Evolutionary conservation across 1,140 invertebrate species (phyloP), one percentile per base, ranked within the genome.

Genomic region (Helicoverpa armigera): DNA sequence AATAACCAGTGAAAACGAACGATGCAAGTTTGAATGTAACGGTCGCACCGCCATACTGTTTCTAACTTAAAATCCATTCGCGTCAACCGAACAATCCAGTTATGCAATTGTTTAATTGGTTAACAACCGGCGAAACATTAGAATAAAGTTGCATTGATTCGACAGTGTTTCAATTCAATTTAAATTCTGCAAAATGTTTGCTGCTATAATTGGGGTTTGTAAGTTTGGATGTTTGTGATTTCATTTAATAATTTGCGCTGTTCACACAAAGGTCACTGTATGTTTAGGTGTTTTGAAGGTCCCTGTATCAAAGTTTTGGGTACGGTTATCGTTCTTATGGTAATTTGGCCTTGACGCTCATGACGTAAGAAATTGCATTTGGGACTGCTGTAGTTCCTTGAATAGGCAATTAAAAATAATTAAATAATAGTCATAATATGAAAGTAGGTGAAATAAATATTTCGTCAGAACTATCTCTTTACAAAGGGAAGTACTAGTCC

Each of bases 61-160:
- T 16, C 35, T 51, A 67, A 78, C 70, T 79, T 51, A 60, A 53
- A 70, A 54, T 56, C 53, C 31, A 51, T 58, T 75, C 63, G 18
- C 61, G 51, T 14, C 76, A 79, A 75, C 76, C 31, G 56, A 77
- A 65, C 51, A 60, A 67, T 43, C 58, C n/a, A 79, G 75, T 74
- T 82, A 31, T 72, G 50, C 54, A 58, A 79, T 79, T 79, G 75
- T 74, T 75, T 82, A 75, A 74, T 83, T 83, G 48, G 74, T 80
- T 82, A 81, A 85, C 79, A 82, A 83, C 73, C 76, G 70, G 70
- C 54, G 67, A 72, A 75, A 85, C 80, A 84, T 84, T 84, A 80
- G 78, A 85, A 82, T 82, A 73, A 83, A 86, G 79, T 82, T 82
- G 63, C 82, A 83, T 65, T 69, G 63, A 79, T 75, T 79, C 31